Evolutionary conservation across 2,888 invertebrate genomes (phyloP).

Genomic region (Thereva nobilitata): DNA sequence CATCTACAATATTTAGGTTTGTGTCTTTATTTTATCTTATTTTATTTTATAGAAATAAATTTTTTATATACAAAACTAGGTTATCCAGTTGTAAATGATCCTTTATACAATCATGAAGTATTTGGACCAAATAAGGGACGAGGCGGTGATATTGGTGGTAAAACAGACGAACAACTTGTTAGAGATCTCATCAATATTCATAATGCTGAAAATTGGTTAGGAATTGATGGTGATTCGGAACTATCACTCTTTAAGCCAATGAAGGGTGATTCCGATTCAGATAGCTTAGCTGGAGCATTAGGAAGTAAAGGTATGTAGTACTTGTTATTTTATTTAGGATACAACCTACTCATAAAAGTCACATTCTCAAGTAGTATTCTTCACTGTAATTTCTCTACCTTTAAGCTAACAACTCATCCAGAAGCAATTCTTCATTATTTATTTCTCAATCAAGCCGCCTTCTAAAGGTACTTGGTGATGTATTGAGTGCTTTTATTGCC

Average conservation of each 20-base stretch:
- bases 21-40: slow-evolving; percentile 38
- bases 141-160: slow-evolving; percentile 84
- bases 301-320: slow-evolving; percentile 31
- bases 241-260: slow-evolving; percentile 76
- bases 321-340: not conserved
- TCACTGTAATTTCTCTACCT: not conserved
- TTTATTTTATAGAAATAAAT: not conserved
- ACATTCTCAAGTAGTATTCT: not conserved
- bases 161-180: slow-evolving; percentile 86
- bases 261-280: slow-evolving; percentile 68
- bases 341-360: not conserved
- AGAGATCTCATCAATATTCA: slow-evolving; percentile 88
- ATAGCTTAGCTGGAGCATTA: slow-evolving; percentile 51
- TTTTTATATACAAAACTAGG: slow-evolving; percentile 59
- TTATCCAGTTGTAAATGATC: slow-evolving; percentile 96
- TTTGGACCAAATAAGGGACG: slow-evolving; percentile 94
- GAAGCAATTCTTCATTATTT: no score
- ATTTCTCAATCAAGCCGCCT: no score
- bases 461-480: no score
- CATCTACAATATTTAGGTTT: slow-evolving; percentile 96
- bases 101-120: slow-evolving; percentile 92
- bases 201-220: slow-evolving; percentile 93
- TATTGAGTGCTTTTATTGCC: no score
- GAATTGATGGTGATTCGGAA: slow-evolving; percentile 86
- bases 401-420: no score